Evolutionary conservation across 2,888 invertebrate species (phyloP).

Genomic region (Xestia rhomboidea): DNA sequence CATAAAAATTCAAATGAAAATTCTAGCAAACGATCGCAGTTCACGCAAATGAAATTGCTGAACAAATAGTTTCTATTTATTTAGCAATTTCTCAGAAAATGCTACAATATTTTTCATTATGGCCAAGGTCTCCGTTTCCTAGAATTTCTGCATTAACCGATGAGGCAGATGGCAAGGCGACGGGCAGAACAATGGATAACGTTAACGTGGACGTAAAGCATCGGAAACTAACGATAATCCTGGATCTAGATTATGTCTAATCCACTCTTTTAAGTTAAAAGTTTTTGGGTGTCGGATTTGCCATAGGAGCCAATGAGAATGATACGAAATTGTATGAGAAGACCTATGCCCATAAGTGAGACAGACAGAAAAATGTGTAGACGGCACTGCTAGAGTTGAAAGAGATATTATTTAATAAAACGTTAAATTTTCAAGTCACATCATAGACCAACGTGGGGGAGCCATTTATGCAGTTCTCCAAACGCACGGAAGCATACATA

Average conservation of each 20-base stretch:
- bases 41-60: constrained; percentile 34
- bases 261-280: background rate
- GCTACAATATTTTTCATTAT: constrained; percentile 28
- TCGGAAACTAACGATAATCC: constrained; percentile 20
- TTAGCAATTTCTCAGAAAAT: constrained; percentile 37
- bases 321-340: background rate
- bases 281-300: background rate
- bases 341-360: background rate
- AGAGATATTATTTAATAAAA: background rate
- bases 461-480: background rate
- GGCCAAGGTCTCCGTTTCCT: constrained; percentile 38
- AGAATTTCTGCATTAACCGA: constrained; percentile 22
- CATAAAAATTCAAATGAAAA: constrained; percentile 22
- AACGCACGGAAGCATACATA: background rate
- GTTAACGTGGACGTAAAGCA: constrained; percentile 12
- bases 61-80: constrained; percentile 39
- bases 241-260: constrained; percentile 14
- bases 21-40: constrained; percentile 29
- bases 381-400: background rate
- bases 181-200: constrained; percentile 38
- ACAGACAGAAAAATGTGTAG: background rate
- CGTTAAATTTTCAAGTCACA: background rate
- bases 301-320: background rate
- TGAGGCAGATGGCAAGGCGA: constrained; percentile 5
- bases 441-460: constrained; percentile 12